phyloP scores from a whole-genome alignment of 1,140 invertebrate genomes.

The Drosophila repleta region DNA sequence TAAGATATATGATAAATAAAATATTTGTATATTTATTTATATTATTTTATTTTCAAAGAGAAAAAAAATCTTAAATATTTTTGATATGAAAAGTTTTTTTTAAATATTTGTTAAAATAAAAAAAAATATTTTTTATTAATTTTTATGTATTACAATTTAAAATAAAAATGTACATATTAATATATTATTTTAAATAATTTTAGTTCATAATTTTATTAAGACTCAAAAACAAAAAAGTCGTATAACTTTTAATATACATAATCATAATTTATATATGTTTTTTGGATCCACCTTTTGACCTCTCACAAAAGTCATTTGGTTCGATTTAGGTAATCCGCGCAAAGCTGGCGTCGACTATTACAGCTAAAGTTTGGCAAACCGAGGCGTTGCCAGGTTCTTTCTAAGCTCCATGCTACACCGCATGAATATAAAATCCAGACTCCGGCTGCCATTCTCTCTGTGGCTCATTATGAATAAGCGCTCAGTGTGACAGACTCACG shows the following conservation, averaged over 20 bases:
- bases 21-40: no score
- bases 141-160: no score
- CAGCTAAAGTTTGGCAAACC: constrained; percentile 33
- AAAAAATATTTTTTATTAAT: no score
- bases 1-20: no score
- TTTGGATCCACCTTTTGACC: background rate
- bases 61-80: no score
- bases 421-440: constrained; percentile 65
- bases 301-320: background rate
- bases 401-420: constrained; percentile 23
- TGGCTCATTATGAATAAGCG: constrained; percentile 55
- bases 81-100: no score
- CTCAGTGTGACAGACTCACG: constrained; percentile 32
- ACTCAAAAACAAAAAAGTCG: no score
- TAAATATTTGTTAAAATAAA: no score
- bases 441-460: constrained; percentile 10
- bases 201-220: no score
- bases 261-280: background rate
- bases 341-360: constrained; percentile 33
- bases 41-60: no score
- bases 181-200: no score
- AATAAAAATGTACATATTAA: no score
- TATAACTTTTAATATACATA: background rate
- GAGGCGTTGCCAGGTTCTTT: constrained; percentile 14
- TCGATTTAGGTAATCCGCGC: background rate